These are phyloP conservation scores for Carcharodon carcharias DNA, from an alignment of 2,797 vertebrate species.

Conservation along the genomic window DNA sequence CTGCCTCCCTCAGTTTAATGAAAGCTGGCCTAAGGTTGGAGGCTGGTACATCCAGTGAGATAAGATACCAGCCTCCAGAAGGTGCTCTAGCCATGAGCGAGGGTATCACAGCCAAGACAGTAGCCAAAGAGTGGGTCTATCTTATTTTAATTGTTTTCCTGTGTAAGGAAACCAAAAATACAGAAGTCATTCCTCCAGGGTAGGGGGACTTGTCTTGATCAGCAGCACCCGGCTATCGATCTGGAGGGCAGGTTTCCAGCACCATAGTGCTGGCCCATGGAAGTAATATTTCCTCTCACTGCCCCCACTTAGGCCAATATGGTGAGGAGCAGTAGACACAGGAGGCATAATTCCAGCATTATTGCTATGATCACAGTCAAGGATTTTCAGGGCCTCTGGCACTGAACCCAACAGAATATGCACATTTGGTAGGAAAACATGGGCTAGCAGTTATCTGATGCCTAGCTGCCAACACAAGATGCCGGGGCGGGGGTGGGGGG, in stretches of 20 bases:
- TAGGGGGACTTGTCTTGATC: neutral
- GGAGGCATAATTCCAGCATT: neutral
- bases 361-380: neutral
- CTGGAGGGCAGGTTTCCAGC: neutral
- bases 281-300: neutral
- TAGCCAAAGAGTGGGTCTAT: neutral
- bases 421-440: neutral
- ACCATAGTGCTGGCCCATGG: neutral
- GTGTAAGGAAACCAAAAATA: neutral
- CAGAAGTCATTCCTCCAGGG: neutral
- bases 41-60: neutral
- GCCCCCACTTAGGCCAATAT: neutral
- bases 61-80: neutral
- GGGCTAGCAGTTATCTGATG: neutral
- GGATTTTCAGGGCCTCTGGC: neutral
- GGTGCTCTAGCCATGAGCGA: neutral
- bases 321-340: neutral
- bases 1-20: neutral
- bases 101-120: neutral
- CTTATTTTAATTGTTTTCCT: neutral
- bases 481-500: too few species aligned
- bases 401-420: neutral
- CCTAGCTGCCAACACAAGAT: neutral
- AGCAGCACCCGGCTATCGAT: neutral
- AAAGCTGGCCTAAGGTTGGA: neutral